phyloP scores from a whole-genome alignment of 2,113 vertebrate genomes.

The Nothocercus julius region DNA sequence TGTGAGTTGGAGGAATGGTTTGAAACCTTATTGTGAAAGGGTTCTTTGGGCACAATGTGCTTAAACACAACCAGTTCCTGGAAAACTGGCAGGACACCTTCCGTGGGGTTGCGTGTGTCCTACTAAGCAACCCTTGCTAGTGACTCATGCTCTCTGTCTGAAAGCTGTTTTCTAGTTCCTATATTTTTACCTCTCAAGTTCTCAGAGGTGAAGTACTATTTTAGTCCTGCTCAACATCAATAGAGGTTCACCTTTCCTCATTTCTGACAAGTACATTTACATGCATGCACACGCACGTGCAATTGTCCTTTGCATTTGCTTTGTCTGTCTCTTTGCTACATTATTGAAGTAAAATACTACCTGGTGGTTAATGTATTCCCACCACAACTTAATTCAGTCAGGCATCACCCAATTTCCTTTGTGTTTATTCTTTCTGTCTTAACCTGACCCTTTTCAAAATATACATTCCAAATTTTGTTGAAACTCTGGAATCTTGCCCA shows the following conservation, averaged over 20 bases:
- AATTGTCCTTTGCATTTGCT: neutral
- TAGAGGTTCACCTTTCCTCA: neutral
- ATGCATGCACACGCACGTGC: neutral
- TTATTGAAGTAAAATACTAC: neutral
- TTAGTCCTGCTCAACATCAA: neutral
- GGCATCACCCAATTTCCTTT: neutral
- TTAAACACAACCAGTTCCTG: neutral
- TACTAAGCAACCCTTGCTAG: neutral
- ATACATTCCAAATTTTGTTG: neutral
- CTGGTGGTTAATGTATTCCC: neutral
- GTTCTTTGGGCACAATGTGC: neutral
- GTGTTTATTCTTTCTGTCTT: neutral
- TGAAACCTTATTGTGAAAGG: neutral
- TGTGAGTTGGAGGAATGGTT: neutral
- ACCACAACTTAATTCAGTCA: neutral
- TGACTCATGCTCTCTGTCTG: neutral
- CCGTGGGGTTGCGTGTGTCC: neutral
- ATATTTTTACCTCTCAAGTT: neutral
- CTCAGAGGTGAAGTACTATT: neutral
- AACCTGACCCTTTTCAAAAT: neutral
- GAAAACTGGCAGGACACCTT: neutral
- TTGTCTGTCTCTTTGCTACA: neutral
- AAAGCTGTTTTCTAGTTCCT: neutral
- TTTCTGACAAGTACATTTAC: neutral
- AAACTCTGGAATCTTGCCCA: neutral